phyloP scores from a whole-genome alignment of 2,113 vertebrate genomes.

The Charadrius vociferus region DNA sequence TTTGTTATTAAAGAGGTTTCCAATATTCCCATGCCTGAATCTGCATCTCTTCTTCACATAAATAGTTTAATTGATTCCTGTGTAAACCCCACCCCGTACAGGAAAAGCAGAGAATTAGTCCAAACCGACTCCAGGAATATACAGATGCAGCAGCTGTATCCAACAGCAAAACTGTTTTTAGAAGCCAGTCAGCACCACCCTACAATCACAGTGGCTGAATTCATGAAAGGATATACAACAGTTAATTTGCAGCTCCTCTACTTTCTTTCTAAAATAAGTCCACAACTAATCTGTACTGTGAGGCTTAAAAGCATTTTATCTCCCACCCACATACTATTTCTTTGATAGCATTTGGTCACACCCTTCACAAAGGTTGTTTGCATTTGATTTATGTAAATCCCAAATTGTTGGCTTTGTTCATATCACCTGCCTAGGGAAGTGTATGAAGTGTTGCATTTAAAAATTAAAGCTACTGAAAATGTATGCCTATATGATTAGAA shows the following conservation, averaged over 20 bases:
- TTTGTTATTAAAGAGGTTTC: not conserved
- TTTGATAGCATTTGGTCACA: constrained; percentile 50
- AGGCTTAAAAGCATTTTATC: constrained; percentile 45
- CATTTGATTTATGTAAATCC: constrained; percentile 53
- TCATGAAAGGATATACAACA: not conserved
- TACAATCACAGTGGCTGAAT: not conserved
- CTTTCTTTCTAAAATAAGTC: not conserved
- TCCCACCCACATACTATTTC: not conserved
- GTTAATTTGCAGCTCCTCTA: constrained; percentile 9
- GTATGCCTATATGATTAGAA: too few species aligned
- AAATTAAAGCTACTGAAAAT: too few species aligned
- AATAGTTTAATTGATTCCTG: not conserved
- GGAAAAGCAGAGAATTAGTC: not conserved
- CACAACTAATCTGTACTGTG: constrained; percentile 18
- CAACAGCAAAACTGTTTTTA: not conserved
- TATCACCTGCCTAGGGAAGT: constrained; percentile 16
- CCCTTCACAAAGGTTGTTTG: not conserved
- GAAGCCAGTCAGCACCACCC: not conserved
- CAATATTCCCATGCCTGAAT: not conserved
- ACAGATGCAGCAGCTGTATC: not conserved
- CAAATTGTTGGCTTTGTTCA: constrained; percentile 33
- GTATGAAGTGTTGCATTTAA: not conserved
- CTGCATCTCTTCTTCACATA: not conserved
- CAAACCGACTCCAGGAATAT: not conserved
- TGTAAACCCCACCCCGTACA: not conserved